Base-by-base conservation (phyloP, 2,113 vertebrate species). In the Miniopterus natalensis region DNA sequence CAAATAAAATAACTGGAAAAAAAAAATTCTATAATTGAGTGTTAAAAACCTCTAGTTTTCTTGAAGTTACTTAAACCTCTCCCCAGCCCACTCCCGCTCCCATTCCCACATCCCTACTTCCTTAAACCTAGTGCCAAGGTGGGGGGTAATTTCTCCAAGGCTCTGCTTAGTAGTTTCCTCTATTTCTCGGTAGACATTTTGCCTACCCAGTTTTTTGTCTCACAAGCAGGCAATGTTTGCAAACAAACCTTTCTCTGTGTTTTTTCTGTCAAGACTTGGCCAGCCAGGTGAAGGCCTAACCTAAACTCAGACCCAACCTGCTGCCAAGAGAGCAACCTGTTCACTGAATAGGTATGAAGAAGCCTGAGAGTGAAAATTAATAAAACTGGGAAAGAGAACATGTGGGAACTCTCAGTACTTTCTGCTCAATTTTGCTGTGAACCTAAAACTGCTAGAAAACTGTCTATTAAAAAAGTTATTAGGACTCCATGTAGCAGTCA, bases 351-450 rank as follows among this genome's bases (percentile, higher is more conserved):
- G 4, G 4, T 36, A 61, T 40, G 7, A 42, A 94, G 10, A 87
- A 61, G 6, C 3, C 31, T 61, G 25, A 74, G 21, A 51, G 11
- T 59, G 73, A 80, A 75, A 90, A 53, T 74, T 74, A 91, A 8
- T 36, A 87, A 53, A 6, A 68, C 21, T 53, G 20, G 7, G 12
- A 29, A 80, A 47, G 13, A 92, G 17, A 51, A 25, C 59, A 74
- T 10, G 59, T 42, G n/a, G 57, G 27, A 92, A 92, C n/a, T 88
- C 36, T 75, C 49, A 68, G 53, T 84, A 94, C 15, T 63, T 74
- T 83, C 42, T 47, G 20, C 5, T 75, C 21, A 66, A 66, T 92
- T 75, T 51, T 83, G 13, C 40, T 25, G 7, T 66, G 23, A 87
- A 49, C 1, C 25, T 66, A 75, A 95, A 87, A 68, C 14, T 49